Evolutionary conservation across 2,888 invertebrate species (phyloP), one percentile per base, ranked within the genome.

Genomic region (Caenorhabditis doughertyi): DNA sequence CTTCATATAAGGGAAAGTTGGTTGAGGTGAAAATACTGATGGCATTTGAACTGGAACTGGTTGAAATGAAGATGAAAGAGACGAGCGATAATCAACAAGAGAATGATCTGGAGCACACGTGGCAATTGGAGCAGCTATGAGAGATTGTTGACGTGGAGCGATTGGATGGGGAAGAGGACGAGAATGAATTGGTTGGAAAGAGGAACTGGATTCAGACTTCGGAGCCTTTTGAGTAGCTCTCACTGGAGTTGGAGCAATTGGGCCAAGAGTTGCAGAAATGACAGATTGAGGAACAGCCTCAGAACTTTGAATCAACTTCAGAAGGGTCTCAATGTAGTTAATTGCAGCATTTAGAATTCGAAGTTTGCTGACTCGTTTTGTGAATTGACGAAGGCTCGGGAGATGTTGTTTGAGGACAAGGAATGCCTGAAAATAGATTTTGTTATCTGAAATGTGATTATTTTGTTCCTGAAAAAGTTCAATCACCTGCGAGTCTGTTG

Each of bases 281-380:
- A 51, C 35, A 27, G 76, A 67, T 27, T 67, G 60, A 25, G 76
- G 51, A 39, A 67, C 32, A 9, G 51, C 18, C 3, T 76, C 76
- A 21, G 76, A 51, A 25, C 39, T 62, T 32, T 81, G 65, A 25
- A 77, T 76, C 8, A 81, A 32, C 39, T 71, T 77, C 5, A 84
- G 42, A 87, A 83, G 79, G 51, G 77, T 87, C 84, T 88, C 89
- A 85, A 90, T 92, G 90, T 85, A 89, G 83, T 81, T 81, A 84
- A 86, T 92, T 82, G 87, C 89, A 49, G 87, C 89, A 82, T 67
- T 79, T 58, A 88, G 85, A 85, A 84, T 90, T 79, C 88, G 85
- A 84, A 88, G 87, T 85, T 91, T 92, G 44, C 89, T 89, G 23
- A 90, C 90, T 21, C 90, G 81, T 74, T 90, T 90, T 2, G 88